These are phyloP conservation scores for Willisornis vidua DNA, from an alignment of 2,113 vertebrate species.

Conservation along the genomic window DNA sequence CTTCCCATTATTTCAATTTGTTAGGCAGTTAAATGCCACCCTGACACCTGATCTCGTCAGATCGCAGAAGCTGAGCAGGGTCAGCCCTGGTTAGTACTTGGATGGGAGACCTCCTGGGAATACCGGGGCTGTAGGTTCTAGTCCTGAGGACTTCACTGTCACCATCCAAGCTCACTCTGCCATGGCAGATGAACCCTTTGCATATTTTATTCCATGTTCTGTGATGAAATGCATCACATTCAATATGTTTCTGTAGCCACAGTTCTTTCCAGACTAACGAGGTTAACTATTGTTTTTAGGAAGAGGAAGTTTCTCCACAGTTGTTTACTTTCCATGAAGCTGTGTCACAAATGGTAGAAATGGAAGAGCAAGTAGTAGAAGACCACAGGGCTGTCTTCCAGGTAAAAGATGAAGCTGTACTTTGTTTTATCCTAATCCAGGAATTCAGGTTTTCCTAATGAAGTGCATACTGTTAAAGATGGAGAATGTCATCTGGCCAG, in stretches of 20 bases:
- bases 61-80: no score
- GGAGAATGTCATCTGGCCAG: background rate
- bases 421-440: background rate
- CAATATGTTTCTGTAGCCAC: background rate
- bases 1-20: background rate
- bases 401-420: conserved; percentile 70
- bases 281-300: conserved; percentile 73
- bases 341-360: conserved; percentile 98
- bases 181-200: background rate
- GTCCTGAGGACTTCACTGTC: no score
- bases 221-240: background rate
- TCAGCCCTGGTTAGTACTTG: no score
- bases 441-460: background rate
- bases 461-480: background rate
- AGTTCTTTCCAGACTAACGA: background rate
- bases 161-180: no score
- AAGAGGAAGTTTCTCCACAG: conserved; percentile 96
- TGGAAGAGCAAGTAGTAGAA: conserved; percentile 98
- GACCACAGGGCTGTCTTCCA: conserved; percentile 95
- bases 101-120: no score
- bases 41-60: no score
- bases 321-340: conserved; percentile 97
- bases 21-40: no score
- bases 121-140: no score
- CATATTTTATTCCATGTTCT: background rate